Conservation (phyloP, 2,113 vertebrate genomes). For the Crypturellus undulatus region DNA sequence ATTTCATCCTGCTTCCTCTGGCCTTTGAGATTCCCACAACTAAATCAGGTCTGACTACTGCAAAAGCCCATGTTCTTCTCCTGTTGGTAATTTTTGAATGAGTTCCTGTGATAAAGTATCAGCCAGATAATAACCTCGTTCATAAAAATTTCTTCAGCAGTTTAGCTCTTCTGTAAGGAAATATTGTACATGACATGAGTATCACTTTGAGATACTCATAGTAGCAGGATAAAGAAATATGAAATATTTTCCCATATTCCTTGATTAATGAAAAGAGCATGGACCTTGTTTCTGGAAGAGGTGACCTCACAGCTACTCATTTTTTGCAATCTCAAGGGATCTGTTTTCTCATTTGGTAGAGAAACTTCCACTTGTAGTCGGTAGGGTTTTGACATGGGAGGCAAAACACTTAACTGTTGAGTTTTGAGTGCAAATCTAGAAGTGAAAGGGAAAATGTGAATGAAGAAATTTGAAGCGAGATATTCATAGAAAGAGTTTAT, state of each 20-base stretch:
- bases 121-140: not conserved
- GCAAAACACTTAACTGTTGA: not conserved
- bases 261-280: not conserved
- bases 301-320: rapidly evolving
- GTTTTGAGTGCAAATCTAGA: not conserved
- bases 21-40: not conserved
- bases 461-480: not conserved
- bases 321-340: not conserved
- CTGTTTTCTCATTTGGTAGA: not conserved
- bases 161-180: not conserved
- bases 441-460: not conserved
- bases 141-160: not conserved
- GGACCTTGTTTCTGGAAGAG: not conserved
- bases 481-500: not conserved
- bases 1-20: not conserved
- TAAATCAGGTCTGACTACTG: not conserved
- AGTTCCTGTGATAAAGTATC: not conserved
- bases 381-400: not conserved
- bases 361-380: not conserved
- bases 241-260: not conserved
- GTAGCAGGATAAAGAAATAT: not conserved
- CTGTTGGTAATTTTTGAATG: not conserved
- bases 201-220: not conserved
- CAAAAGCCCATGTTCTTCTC: not conserved
- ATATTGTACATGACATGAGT: not conserved